Conservation (phyloP, 64 coral and sea anemone species). For the Montipora sp. region DNA sequence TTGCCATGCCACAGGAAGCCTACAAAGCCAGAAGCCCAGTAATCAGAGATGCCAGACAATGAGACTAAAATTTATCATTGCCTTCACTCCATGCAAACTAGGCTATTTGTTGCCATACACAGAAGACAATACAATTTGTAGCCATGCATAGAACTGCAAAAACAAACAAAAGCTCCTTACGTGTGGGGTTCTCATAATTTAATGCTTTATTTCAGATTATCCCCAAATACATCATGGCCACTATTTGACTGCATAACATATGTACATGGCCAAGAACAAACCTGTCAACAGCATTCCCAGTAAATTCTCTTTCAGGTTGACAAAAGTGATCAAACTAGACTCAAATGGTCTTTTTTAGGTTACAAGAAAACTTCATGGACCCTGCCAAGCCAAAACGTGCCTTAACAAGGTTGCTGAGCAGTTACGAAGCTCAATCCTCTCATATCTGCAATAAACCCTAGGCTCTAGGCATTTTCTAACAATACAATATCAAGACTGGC, state of each 20-base stretch:
- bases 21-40: neutral
- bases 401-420: neutral
- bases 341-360: slow-evolving; percentile 18
- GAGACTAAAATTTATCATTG: neutral
- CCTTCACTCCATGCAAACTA: neutral
- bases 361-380: too few relatives aligned
- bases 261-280: slow-evolving; percentile 27
- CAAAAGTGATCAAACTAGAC: slow-evolving; percentile 30
- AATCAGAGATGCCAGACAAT: too few relatives aligned
- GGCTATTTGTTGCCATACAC: slow-evolving; percentile 24
- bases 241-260: slow-evolving; percentile 16
- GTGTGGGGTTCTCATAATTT: slow-evolving; percentile 9
- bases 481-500: slow-evolving; percentile 1
- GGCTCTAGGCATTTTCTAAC: neutral
- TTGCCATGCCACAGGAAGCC: slow-evolving; percentile 8
- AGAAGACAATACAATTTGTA: slow-evolving; percentile 1
- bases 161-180: slow-evolving; percentile 12
- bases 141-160: slow-evolving; percentile 26
- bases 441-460: neutral
- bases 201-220: neutral
- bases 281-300: neutral
- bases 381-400: slow-evolving; percentile 23
- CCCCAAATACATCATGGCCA: slow-evolving; percentile 11
- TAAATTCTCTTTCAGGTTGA: slow-evolving; percentile 1
- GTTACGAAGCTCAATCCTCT: neutral